Percentiles rank a stretch among this genome's conserved stretches.
Conservation (phyloP, 2,888 invertebrate species). For the Polymixis lichenea region DNA sequence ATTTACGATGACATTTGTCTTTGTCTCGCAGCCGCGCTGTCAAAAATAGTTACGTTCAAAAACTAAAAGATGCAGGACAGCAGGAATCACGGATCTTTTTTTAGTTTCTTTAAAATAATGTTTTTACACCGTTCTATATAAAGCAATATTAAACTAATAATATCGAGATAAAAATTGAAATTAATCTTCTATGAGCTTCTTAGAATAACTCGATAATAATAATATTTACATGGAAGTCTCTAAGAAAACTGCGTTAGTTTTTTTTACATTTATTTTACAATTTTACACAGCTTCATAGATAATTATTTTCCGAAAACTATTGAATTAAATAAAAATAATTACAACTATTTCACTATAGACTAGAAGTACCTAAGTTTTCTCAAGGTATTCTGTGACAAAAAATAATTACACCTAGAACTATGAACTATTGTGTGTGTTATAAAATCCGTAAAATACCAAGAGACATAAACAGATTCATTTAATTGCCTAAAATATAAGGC, state of each 20-base stretch:
- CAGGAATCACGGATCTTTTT: not conserved
- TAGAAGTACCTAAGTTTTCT: not conserved
- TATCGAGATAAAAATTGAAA: not conserved
- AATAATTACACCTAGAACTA: no score
- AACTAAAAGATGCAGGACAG: no score
- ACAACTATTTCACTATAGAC: no score
- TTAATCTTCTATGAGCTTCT: not conserved
- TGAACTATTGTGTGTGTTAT: no score
- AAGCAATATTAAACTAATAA: not conserved
- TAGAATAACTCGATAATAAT: not conserved
- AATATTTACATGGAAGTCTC: no score
- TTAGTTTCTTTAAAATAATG: not conserved
- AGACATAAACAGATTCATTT: no score
- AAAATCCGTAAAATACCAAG: no score
- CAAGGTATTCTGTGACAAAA: not conserved
- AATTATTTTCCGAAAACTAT: no score
- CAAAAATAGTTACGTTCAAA: constrained; percentile 36
- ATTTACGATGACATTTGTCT: constrained; percentile 29
- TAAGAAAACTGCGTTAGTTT: not conserved
- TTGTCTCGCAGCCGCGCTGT: constrained; percentile 4
- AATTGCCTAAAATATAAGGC: no score
- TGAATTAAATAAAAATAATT: not conserved
- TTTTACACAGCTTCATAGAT: no score
- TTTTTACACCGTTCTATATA: not conserved
- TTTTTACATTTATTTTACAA: not conserved